A percentile compares a stretch with the other conserved stretches of the same genome.
phyloP scores from a whole-genome alignment of 2,113 vertebrate species.

The Hiodon alosoides region DNA sequence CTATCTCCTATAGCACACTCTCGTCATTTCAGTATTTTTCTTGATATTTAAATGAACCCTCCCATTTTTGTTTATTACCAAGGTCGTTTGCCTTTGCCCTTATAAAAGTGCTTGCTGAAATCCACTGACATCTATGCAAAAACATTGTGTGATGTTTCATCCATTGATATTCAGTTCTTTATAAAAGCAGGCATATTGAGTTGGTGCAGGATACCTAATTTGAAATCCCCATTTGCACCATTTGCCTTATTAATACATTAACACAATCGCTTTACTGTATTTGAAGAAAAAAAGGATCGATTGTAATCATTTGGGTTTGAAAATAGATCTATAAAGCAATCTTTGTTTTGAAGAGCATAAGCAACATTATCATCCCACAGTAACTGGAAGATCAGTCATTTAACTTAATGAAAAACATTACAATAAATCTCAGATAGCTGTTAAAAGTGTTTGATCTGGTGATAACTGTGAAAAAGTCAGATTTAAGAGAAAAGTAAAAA shows the following conservation, averaged over 20 bases:
- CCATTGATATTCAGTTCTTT: no score
- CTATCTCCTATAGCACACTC: no score
- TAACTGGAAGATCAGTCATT: conserved; percentile 18
- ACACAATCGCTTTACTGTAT: background rate
- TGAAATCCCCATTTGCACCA: background rate
- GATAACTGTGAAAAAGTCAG: conserved; percentile 10
- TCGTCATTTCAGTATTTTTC: no score
- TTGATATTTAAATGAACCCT: no score
- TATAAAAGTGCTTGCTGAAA: no score
- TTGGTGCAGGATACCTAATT: background rate
- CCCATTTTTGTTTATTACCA: no score
- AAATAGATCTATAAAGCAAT: conserved; percentile 8
- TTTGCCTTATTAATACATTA: background rate
- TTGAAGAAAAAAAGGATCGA: no score
- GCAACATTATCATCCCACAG: conserved; percentile 16
- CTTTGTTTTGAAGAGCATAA: background rate
- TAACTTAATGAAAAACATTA: conserved; percentile 15
- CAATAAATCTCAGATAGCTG: conserved; percentile 23
- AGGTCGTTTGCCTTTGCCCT: no score
- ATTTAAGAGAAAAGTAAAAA: conserved; percentile 13
- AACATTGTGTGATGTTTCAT: no score
- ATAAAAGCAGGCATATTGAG: background rate
- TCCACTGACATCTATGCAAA: no score
- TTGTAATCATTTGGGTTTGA: background rate
- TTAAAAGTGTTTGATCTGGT: conserved; percentile 20